Conservation (phyloP, 2,888 invertebrate species). For the Hyppa rectilinea region DNA sequence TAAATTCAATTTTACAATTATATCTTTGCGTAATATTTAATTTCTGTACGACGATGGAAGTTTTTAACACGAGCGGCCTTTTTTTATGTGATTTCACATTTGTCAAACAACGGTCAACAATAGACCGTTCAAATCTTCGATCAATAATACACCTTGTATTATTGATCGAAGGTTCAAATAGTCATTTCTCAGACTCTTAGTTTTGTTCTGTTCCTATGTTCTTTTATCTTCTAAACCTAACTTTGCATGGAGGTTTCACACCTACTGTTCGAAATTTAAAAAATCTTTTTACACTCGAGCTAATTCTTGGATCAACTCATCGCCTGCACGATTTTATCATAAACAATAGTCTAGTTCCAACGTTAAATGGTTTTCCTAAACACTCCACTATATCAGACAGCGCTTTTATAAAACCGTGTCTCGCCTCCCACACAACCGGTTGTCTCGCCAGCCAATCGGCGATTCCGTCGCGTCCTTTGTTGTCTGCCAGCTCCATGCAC, state of each 20-base stretch:
- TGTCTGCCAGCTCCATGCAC: constrained; percentile 63
- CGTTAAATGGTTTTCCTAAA: not conserved
- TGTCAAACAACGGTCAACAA: too few relatives aligned
- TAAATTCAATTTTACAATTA: too few relatives aligned
- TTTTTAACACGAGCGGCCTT: too few relatives aligned
- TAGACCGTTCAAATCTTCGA: too few relatives aligned
- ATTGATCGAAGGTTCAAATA: too few relatives aligned
- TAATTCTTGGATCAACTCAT: too few relatives aligned
- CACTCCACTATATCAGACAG: not conserved
- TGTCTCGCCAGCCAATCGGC: constrained; percentile 55
- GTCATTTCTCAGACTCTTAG: too few relatives aligned
- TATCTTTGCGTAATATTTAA: too few relatives aligned
- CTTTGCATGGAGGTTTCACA: not conserved
- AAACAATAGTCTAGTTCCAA: not conserved
- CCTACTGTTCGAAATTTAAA: not conserved
- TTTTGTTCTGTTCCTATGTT: not conserved
- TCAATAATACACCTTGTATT: too few relatives aligned
- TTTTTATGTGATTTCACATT: too few relatives aligned
- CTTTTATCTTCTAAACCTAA: not conserved
- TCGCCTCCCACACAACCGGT: constrained; percentile 29
- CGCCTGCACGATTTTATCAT: not conserved
- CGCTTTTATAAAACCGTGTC: constrained; percentile 23
- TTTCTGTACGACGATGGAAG: too few relatives aligned
- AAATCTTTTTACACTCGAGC: not conserved
- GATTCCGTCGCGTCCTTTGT: constrained; percentile 64